phyloP scores from a whole-genome alignment of 2,888 invertebrate species.

The Liodrosophila aerea region DNA sequence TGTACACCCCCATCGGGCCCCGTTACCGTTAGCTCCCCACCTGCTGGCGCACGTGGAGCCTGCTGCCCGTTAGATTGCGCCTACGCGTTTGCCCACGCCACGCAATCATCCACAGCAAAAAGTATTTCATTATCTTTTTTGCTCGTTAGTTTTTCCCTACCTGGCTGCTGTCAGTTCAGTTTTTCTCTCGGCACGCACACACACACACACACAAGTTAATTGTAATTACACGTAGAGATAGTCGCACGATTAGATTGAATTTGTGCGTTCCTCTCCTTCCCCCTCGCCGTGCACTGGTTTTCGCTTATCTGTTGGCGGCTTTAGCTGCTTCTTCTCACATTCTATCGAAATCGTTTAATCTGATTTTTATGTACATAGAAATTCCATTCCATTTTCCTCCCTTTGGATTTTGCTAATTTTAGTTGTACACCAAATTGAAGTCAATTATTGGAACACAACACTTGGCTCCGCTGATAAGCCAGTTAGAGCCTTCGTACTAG shows the following conservation, averaged over 20 bases:
- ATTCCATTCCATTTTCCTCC: constrained; percentile 14
- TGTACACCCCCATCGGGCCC: neutral
- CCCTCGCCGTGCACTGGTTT: constrained; percentile 13
- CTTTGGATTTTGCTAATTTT: constrained; percentile 71
- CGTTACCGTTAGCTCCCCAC: constrained; percentile 23
- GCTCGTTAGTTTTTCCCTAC: constrained; percentile 59
- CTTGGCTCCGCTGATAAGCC: constrained; percentile 30
- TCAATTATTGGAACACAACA: constrained; percentile 53
- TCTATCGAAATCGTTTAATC: constrained; percentile 53
- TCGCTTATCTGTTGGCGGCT: constrained; percentile 49
- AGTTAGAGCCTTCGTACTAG: constrained; percentile 12
- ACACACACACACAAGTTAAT: constrained; percentile 60
- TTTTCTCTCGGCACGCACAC: too few relatives aligned
- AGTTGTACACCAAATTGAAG: constrained; percentile 66
- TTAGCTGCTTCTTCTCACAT: constrained; percentile 29
- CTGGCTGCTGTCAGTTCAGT: constrained; percentile 12
- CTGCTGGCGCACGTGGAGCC: constrained; percentile 47
- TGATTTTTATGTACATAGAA: constrained; percentile 55
- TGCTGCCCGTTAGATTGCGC: constrained; percentile 24
- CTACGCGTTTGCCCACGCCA: constrained; percentile 30
- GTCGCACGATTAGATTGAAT: constrained; percentile 74
- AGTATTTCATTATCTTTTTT: constrained; percentile 73
- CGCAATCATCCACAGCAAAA: constrained; percentile 22
- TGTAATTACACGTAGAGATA: constrained; percentile 76
- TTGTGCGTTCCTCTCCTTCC: constrained; percentile 42